These are phyloP conservation scores for Plagodis dolabraria DNA, from an alignment of 2,888 invertebrate genomes.

Conservation along the genomic window DNA sequence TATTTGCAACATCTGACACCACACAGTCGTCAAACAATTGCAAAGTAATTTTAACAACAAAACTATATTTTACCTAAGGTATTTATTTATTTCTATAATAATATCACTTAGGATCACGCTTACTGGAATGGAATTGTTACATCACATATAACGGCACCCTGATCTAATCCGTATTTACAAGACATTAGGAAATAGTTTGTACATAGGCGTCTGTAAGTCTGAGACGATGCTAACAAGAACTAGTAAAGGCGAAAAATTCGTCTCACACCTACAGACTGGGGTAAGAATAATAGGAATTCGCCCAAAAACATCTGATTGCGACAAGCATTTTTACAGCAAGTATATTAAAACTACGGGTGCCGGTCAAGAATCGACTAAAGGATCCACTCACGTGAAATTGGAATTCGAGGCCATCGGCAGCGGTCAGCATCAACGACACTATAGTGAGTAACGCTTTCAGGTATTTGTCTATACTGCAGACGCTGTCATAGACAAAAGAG, in stretches of 20 bases:
- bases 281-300: conserved; percentile 11
- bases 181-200: conserved; percentile 51
- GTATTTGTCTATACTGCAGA: too few relatives aligned
- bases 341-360: conserved; percentile 35
- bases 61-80: conserved; percentile 23
- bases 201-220: conserved; percentile 36
- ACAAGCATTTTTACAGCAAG: conserved; percentile 24
- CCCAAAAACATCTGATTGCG: conserved; percentile 4
- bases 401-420: conserved; percentile 3
- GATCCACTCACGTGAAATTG: conserved; percentile 7
- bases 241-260: not conserved
- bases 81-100: conserved; percentile 42
- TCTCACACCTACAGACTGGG: conserved; percentile 16
- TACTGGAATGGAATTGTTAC: conserved; percentile 62
- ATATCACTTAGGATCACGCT: conserved; percentile 62
- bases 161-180: conserved; percentile 49
- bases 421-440: not conserved
- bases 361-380: conserved; percentile 18
- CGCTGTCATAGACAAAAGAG: not conserved
- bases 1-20: conserved; percentile 1
- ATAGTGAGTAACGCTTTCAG: not conserved
- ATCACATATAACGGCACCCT: conserved; percentile 63
- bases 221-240: conserved; percentile 5
- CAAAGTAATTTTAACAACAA: conserved; percentile 8
- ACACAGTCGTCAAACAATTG: conserved; percentile 3